Conservation (phyloP, 37 sponge, comb jelly and placozoan genomes). For the Lycopodina hypogea region DNA sequence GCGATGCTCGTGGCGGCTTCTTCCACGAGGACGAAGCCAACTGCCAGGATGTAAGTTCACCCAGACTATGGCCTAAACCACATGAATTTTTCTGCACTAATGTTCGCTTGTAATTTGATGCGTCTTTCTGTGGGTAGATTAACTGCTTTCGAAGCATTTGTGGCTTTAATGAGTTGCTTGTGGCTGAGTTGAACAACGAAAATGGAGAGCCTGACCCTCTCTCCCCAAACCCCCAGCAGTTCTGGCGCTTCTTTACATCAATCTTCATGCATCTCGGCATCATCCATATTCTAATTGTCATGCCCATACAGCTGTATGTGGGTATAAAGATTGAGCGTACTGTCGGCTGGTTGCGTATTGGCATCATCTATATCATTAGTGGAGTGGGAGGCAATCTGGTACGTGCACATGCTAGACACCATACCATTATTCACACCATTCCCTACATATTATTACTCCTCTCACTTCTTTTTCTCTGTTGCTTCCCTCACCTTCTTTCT, state of each 20-base stretch:
- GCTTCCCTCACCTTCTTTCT: not conserved
- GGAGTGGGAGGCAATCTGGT: conserved; percentile 93
- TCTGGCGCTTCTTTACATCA: conserved; percentile 80
- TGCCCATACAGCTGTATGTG: conserved; percentile 76
- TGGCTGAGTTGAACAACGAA: conserved; percentile 12
- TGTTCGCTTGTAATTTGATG: not conserved
- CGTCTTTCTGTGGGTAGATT: conserved; percentile 28
- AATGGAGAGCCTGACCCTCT: not conserved
- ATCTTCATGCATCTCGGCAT: conserved; percentile 86
- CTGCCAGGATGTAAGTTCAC: conserved; percentile 61
- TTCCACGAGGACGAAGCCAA: conserved; percentile 50
- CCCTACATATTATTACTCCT: not conserved
- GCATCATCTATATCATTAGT: conserved; percentile 85
- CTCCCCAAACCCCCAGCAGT: conserved; percentile 71
- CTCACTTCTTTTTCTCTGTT: not conserved
- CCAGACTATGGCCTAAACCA: no score
- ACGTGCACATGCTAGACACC: conserved; percentile 3
- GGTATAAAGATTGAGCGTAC: conserved; percentile 92
- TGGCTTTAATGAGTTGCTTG: conserved; percentile 71
- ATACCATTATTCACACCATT: not conserved
- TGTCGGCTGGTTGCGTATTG: conserved; percentile 88
- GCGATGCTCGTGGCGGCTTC: conserved; percentile 58
- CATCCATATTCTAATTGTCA: conserved; percentile 68
- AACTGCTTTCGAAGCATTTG: conserved; percentile 88
- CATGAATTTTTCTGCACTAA: not conserved